These are phyloP conservation scores for Tetranychus truncatus DNA, from an alignment of 2,888 invertebrate genomes.

Conservation along the genomic window DNA sequence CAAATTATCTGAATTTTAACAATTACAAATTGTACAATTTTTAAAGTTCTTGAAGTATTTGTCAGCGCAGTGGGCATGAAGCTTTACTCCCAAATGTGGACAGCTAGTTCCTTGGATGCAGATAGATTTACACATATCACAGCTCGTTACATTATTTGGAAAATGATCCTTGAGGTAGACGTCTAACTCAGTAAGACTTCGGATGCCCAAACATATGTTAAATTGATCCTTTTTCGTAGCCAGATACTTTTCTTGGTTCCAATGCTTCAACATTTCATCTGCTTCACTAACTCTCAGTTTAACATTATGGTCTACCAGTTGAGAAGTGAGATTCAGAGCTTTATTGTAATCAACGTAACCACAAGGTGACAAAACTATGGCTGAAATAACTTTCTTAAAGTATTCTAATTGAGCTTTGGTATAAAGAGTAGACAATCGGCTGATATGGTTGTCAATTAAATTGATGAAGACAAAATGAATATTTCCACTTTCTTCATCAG, in stretches of 20 bases:
- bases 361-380: not conserved
- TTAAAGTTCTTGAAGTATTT: slow-evolving; percentile 2
- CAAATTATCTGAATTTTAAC: not conserved
- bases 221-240: not conserved
- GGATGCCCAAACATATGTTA: not conserved
- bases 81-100: not conserved
- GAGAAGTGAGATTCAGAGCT: not conserved
- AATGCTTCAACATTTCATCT: not conserved
- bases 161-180: not conserved
- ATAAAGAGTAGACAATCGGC: not conserved
- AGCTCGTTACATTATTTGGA: not conserved
- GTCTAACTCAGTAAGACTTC: not conserved
- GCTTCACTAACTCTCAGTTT: not conserved
- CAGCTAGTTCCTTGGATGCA: not conserved
- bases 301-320: not conserved
- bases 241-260: not conserved
- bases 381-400: slow-evolving; percentile 1
- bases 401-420: not conserved
- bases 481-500: not conserved
- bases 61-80: not conserved
- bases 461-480: slow-evolving; percentile 1
- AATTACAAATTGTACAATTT: not conserved
- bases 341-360: not conserved
- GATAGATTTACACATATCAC: slow-evolving; percentile 3
- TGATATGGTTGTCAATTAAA: not conserved